Percentiles rank a stretch among this genome's conserved stretches.
These are phyloP conservation scores for Meandrina meandrites DNA, from an alignment of 92 coral and sea anemone species.

Conservation along the genomic window DNA sequence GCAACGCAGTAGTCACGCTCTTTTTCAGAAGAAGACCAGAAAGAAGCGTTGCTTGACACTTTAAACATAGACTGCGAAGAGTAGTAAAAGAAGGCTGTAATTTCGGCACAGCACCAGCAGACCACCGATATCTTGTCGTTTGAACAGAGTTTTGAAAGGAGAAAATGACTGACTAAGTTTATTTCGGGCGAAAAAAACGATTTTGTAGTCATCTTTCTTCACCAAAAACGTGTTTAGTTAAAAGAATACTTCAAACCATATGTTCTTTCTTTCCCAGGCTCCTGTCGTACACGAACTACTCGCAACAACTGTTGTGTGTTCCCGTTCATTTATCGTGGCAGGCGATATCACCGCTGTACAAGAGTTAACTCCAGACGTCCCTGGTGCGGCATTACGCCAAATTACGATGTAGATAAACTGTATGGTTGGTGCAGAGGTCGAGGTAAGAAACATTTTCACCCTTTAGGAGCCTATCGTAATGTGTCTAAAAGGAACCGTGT, in stretches of 20 bases:
- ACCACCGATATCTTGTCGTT: too few species aligned
- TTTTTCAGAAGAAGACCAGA: too few species aligned
- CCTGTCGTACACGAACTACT: slow-evolving; percentile 12
- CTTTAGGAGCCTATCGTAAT: background rate
- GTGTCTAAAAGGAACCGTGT: too few species aligned
- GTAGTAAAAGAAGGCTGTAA: too few species aligned
- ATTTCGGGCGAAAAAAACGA: too few species aligned
- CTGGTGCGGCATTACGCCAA: slow-evolving; percentile 39
- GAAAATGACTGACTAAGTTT: too few species aligned
- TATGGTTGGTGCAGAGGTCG: slow-evolving; percentile 50
- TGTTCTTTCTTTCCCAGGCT: slow-evolving; percentile 10
- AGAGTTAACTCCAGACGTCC: slow-evolving; percentile 30
- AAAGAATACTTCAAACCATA: background rate
- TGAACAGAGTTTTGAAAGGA: too few species aligned
- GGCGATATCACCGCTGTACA: slow-evolving; percentile 31
- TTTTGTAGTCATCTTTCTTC: too few species aligned
- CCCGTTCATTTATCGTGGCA: slow-evolving; percentile 36
- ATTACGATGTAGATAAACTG: slow-evolving; percentile 37
- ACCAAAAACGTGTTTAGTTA: too few species aligned
- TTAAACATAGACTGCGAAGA: too few species aligned
- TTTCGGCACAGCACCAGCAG: too few species aligned
- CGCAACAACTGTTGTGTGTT: slow-evolving; percentile 39
- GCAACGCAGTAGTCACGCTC: background rate
- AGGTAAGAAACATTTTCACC: background rate
- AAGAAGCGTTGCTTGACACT: too few species aligned